phyloP scores from a whole-genome alignment of 1,140 invertebrate genomes.

The Pectinophora gossypiella region DNA sequence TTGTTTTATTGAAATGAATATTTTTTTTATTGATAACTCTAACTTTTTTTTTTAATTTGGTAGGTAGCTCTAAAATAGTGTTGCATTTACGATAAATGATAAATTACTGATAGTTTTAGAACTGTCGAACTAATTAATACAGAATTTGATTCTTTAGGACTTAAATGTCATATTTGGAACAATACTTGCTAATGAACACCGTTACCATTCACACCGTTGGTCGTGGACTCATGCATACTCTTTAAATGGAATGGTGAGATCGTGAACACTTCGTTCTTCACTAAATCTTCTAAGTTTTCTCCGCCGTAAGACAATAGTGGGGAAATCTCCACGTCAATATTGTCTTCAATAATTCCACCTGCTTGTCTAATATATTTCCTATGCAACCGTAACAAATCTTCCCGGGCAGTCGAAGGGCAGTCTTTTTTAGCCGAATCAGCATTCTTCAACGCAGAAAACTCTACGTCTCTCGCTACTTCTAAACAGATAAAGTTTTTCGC shows the following conservation, averaged over 20 bases:
- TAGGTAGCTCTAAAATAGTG: no score
- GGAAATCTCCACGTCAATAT: constrained; percentile 91
- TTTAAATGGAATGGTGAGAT: constrained; percentile 79
- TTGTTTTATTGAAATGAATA: no score
- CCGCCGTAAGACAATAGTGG: constrained; percentile 94
- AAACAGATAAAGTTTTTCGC: constrained; percentile 93
- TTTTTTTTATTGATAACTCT: no score
- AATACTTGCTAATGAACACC: not conserved
- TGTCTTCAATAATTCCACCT: constrained; percentile 84
- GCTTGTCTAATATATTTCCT: constrained; percentile 88
- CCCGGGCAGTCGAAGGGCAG: constrained; percentile 90
- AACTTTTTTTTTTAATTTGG: no score
- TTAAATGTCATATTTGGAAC: no score
- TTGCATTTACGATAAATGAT: no score
- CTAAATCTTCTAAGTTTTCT: constrained; percentile 84
- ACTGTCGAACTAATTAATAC: no score
- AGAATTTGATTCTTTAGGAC: no score
- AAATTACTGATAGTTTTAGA: no score
- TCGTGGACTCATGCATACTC: constrained; percentile 37
- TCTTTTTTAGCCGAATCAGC: constrained; percentile 90
- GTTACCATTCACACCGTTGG: constrained; percentile 54
- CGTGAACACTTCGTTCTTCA: constrained; percentile 81
- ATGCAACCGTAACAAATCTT: constrained; percentile 89
- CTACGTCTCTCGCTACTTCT: constrained; percentile 93
- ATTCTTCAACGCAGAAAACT: constrained; percentile 99